A percentile compares a stretch with the other conserved stretches of the same genome.
Evolutionary conservation across 2,113 vertebrate species (phyloP).

Genomic region (Lepisosteus oculatus): DNA sequence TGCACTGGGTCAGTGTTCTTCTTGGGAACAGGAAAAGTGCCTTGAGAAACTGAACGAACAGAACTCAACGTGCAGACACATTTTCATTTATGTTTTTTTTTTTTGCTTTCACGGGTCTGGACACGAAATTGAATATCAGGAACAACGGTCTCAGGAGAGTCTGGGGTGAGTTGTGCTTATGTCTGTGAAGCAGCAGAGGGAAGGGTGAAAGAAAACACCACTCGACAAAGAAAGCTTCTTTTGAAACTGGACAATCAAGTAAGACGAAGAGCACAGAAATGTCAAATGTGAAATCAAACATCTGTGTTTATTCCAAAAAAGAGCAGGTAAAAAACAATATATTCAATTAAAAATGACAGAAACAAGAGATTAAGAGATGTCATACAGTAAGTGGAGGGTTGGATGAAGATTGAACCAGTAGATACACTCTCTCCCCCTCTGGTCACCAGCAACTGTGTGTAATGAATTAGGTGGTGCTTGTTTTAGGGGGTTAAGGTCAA

Average conservation of each 20-base stretch:
- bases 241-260: slow-evolving; percentile 1
- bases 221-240: neutral
- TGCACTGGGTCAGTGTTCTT: slow-evolving; percentile 43
- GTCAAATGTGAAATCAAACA: neutral
- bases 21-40: slow-evolving; percentile 16
- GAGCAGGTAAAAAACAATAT: neutral
- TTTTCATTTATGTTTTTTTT: neutral
- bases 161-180: neutral
- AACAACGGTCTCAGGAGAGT: neutral
- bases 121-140: slow-evolving; percentile 14
- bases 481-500: slow-evolving; percentile 26
- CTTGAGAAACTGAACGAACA: slow-evolving; percentile 17
- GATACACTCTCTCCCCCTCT: neutral
- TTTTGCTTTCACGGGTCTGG: slow-evolving; percentile 15
- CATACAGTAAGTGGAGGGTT: neutral
- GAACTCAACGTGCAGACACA: slow-evolving; percentile 5
- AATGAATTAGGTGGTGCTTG: slow-evolving; percentile 16
- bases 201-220: neutral
- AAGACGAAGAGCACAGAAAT: neutral
- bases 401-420: no score
- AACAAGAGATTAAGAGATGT: neutral
- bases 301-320: neutral
- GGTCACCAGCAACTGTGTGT: neutral
- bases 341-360: neutral
- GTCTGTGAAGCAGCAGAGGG: neutral